Evolutionary conservation across 1,140 invertebrate species (phyloP), one percentile per base, ranked within the genome.

Genomic region (Papilio polytes): DNA sequence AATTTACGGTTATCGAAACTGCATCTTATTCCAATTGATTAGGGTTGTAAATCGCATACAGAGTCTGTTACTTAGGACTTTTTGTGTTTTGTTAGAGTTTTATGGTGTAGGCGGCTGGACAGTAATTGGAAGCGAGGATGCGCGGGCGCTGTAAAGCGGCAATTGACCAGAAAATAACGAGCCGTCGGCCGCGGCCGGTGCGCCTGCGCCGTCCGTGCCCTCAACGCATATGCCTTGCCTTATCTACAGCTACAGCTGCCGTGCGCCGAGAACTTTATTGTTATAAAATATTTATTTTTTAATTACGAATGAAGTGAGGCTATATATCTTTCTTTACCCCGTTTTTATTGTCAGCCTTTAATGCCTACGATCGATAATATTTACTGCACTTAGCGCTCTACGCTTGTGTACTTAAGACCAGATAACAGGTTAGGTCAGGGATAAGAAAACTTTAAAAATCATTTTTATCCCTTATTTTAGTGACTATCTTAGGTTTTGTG

Each of bases 141-240:
- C 94, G 92, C 92, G 90, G 91, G 87, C 92, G 92, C 92, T 88
- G 87, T 94, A 95, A 93, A 95, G 87, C 89, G 89, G 92, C 93
- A 94, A 95, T 94, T 94, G 94, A 95, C 92, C 94, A 95, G 94
- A 95, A 94, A 94, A 94, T 95, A 94, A 95, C 92, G 92, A 94
- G 93, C 92, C 87, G 85, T 90, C 83, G 87, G 84, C 84, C 84
- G 81, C 70, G 59, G 63, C 63, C 63, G 63, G 63, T 70, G 63
- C 63, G 63, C 63, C 22, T 26, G 63, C 59, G 59, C 59, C 9
- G 56, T 87, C 81, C 84, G 79, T 82, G 88, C 89, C 86, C 87
- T 90, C 89, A 80, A 81, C 66, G 84, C 87, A 91, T 86, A 90
- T 89, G 86, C 81, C 87, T 56, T 56, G 53, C 85, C 80, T 82